Base-by-base conservation (phyloP, 2,797 vertebrate genomes). In the Cryptoblepharus egeriae region DNA sequence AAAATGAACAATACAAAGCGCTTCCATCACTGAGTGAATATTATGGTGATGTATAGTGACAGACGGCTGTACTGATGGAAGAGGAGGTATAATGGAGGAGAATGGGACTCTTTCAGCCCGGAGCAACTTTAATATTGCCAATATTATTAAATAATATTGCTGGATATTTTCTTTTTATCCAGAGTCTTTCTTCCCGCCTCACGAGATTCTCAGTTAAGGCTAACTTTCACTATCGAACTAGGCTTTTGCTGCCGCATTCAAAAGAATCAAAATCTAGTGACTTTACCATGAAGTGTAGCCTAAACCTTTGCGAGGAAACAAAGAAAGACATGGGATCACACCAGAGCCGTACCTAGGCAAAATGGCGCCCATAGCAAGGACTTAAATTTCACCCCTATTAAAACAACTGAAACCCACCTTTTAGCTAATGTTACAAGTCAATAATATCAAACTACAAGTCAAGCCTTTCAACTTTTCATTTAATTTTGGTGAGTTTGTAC, bases 1-100 rank as follows among this genome's bases (percentile, higher is more conserved):
- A 84, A 89, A 89, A 52, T 42, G 71, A 90, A 77, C 20, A 83
- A 69, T 67, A 83, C 35, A 86, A 90, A 80, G 72, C 60, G 39
- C 32, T 81, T 85, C 58, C 39, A 87, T 75, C 49, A 73, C 42
- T 70, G 67, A 87, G 72, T 85, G 84, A 84, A 86, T 88, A 60
- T 71, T 45, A 72, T 77, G 0, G 10, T 84, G 75, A 9, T 18
- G 0, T 37, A 15, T 74, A 55, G n/a, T 80, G 79, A 78, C 67
- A 87, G 37, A 60, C 32, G 65, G 70, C 65, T 90, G 63, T 85
- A 80, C 74, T 79, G 67, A 49, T 73, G 75, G 52, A 67, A 74
- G 57, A 37, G 55, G 79, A 42, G 20, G 58, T 30, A 39, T 22
- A 7, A 8, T 32, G 20, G n/a, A 80, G 73, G 60, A 60, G 87